Evolutionary conservation across 2,888 invertebrate species (phyloP), one percentile per base, ranked within the genome.

Genomic region (Masnerella sp.): DNA sequence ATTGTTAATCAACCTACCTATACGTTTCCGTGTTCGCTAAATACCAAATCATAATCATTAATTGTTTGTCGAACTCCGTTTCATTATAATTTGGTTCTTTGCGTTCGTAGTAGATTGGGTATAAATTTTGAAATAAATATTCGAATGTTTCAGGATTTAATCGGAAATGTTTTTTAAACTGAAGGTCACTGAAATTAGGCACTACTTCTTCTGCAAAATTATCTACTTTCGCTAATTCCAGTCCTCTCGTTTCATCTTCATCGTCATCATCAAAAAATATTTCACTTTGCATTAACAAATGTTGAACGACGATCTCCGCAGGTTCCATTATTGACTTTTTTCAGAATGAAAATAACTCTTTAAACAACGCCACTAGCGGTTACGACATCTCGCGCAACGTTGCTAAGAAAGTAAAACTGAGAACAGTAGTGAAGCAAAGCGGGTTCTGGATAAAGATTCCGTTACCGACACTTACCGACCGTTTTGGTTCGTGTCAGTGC

Each of bases 151-250:
- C 8, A 2, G 49, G 11, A n/a, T 1, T 15, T 14, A 49, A 17
- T 7, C 49, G 11, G 11, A 49, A 49, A 22, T 49, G 49, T 12
- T 14, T 7, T 30, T 49, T 14, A n/a, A 49, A 49, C 18, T 49
- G 49, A 2, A 4, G n/a, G 18, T 49, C 49, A 1, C 11, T 14
- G 11, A 15, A 49, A 32, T 28, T 22, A 17, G 49, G 49, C 2
- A 49, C 49, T 7, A 32, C 17, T 30, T 49, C 30, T 32, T 49
- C 49, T 5, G 30, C 49, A 32, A 49, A 49, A 49, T 18, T 32
- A 3, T 49, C 49, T 8, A 49, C 30, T 30, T 25, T 25, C 34
- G 34, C 34, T 34, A 34, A 11, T 11, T 34, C 34, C n/a, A 1
- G 9, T n/a, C 5, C 5, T 18, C 1, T n/a, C 8, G 2, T 5